These are phyloP conservation scores for Lepidocolaptes lacrymiger DNA, from an alignment of 2,797 vertebrate genomes.

Conservation along the genomic window DNA sequence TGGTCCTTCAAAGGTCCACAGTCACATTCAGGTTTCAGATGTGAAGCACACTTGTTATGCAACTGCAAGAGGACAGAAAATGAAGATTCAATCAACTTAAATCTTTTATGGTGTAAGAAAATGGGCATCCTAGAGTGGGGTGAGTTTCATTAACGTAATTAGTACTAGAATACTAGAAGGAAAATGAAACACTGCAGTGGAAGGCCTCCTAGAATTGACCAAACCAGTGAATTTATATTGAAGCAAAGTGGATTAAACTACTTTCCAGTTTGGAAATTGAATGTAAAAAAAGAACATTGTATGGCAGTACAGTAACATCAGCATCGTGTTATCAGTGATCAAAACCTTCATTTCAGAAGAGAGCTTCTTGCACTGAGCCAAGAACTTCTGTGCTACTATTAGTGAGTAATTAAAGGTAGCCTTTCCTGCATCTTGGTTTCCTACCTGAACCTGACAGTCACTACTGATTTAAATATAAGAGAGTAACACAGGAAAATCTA, in stretches of 20 bases:
- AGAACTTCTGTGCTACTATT: background rate
- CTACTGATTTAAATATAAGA: background rate
- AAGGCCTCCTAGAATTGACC: background rate
- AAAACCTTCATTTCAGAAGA: background rate
- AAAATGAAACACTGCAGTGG: background rate
- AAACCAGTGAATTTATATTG: background rate
- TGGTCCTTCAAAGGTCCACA: conserved; percentile 92
- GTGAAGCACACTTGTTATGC: conserved; percentile 96
- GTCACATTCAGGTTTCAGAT: conserved; percentile 94
- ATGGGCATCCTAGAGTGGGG: background rate
- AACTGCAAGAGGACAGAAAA: conserved; percentile 76
- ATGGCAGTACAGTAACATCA: background rate
- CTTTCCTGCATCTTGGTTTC: background rate
- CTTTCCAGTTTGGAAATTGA: background rate
- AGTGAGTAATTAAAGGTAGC: background rate
- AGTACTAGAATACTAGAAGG: background rate
- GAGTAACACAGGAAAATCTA: background rate
- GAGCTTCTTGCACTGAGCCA: background rate
- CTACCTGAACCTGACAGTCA: background rate
- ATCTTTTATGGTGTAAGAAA: background rate
- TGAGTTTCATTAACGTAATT: background rate
- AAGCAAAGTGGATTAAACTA: background rate
- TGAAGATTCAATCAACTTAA: background rate
- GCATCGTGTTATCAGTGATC: background rate
- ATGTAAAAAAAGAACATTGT: background rate